These are phyloP conservation scores for Halcyon malimbica DNA, from an alignment of 2,113 vertebrate genomes.

Conservation along the genomic window DNA sequence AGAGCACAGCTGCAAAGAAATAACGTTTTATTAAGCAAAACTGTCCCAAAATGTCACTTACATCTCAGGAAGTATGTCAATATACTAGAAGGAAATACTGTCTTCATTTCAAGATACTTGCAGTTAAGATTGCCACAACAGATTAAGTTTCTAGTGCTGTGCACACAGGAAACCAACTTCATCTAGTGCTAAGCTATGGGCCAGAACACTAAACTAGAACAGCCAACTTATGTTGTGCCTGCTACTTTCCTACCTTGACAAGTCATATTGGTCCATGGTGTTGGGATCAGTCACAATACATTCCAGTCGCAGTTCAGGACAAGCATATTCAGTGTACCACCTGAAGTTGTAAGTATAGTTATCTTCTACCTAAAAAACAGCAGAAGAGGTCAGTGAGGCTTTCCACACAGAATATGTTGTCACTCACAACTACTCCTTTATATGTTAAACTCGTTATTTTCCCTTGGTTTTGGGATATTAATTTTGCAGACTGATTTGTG, in stretches of 20 bases:
- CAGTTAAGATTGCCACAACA: neutral
- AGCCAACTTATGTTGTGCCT: neutral
- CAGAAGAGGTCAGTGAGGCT: neutral
- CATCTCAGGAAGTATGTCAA: neutral
- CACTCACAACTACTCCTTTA: neutral
- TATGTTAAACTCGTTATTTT: neutral
- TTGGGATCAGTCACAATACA: slow-evolving; percentile 87
- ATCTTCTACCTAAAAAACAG: slow-evolving; percentile 82
- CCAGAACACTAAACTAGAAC: neutral
- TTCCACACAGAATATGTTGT: neutral
- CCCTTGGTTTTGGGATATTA: neutral
- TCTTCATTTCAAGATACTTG: neutral
- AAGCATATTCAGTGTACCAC: slow-evolving; percentile 94
- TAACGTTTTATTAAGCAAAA: neutral
- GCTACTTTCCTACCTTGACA: slow-evolving; percentile 85
- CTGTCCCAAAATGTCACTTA: neutral
- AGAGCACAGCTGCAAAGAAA: neutral
- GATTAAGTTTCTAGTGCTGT: neutral
- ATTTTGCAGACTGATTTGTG: neutral
- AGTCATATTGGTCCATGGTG: slow-evolving; percentile 89
- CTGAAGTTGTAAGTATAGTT: slow-evolving; percentile 91
- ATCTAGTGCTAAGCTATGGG: neutral
- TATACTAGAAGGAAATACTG: neutral
- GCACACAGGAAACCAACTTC: neutral
- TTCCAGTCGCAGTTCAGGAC: slow-evolving; percentile 87